These are phyloP conservation scores for Frieseomelitta varia DNA, from an alignment of 1,140 invertebrate genomes.

Conservation along the genomic window DNA sequence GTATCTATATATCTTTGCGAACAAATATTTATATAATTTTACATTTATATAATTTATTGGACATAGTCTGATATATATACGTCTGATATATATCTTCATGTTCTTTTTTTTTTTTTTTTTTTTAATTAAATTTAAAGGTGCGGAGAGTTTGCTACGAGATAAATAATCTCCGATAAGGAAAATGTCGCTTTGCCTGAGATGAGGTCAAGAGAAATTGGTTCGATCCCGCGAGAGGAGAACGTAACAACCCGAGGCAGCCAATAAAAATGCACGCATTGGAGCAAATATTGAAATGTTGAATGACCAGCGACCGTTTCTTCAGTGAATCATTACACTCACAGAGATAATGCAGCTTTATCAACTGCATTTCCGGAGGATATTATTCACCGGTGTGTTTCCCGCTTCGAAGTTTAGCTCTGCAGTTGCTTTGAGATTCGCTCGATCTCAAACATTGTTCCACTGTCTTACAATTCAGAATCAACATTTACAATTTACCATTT, in stretches of 20 bases:
- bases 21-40: too few relatives aligned
- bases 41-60: not conserved
- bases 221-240: not conserved
- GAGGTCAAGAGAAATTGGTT: not conserved
- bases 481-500: not conserved
- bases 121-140: not conserved
- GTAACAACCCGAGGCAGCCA: not conserved
- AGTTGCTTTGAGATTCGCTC: not conserved
- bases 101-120: not conserved
- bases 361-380: not conserved
- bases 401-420: not conserved
- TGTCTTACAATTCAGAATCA: not conserved
- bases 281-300: not conserved
- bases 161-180: not conserved
- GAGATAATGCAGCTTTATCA: not conserved
- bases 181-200: not conserved
- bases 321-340: not conserved
- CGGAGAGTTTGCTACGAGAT: not conserved
- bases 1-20: too few relatives aligned
- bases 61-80: not conserved
- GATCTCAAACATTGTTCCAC: not conserved
- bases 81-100: not conserved
- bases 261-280: not conserved
- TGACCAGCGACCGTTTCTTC: not conserved
- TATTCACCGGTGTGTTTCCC: not conserved